Percentiles rank a stretch among this genome's conserved stretches.
Evolutionary conservation across 2,113 vertebrate genomes (phyloP).

Genomic region (Micronycteris hirsuta): DNA sequence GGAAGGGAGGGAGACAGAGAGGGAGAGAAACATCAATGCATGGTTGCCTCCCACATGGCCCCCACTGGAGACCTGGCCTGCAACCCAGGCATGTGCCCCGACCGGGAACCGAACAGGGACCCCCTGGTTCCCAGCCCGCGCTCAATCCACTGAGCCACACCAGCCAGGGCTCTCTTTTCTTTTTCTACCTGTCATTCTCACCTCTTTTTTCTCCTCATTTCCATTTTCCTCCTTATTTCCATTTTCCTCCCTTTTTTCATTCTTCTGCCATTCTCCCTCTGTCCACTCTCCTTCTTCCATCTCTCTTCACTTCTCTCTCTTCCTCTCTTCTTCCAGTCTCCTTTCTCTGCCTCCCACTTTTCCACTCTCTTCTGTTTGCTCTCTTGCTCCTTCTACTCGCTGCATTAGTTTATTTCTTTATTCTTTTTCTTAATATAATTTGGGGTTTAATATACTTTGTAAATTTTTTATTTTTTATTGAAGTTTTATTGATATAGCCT

Average conservation of each 20-base stretch:
- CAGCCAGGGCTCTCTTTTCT: background rate
- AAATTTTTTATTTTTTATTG: background rate
- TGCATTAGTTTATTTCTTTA: background rate
- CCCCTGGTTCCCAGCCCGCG: too few relatives aligned
- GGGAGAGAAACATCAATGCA: too few relatives aligned
- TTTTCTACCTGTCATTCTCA: background rate
- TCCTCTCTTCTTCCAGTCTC: too few relatives aligned
- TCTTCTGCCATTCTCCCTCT: background rate
- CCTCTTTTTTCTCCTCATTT: background rate
- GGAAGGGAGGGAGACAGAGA: too few relatives aligned
- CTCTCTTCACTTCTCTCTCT: background rate
- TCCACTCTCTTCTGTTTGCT: background rate
- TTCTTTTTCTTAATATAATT: conserved; percentile 16
- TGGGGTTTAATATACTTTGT: background rate
- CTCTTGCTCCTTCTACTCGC: background rate
- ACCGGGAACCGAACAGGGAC: too few relatives aligned
- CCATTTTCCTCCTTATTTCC: background rate
- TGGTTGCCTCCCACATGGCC: too few relatives aligned
- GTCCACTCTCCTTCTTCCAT: background rate
- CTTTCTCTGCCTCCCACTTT: background rate
- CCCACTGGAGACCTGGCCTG: too few relatives aligned
- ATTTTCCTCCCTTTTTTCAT: background rate
- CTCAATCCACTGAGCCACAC: too few relatives aligned
- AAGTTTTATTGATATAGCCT: background rate
- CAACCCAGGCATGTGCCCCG: too few relatives aligned